A percentile compares a stretch with the other conserved stretches of the same genome.
Conservation (phyloP, 92 coral and sea anemone genomes). For the Scolanthus callimorphus region DNA sequence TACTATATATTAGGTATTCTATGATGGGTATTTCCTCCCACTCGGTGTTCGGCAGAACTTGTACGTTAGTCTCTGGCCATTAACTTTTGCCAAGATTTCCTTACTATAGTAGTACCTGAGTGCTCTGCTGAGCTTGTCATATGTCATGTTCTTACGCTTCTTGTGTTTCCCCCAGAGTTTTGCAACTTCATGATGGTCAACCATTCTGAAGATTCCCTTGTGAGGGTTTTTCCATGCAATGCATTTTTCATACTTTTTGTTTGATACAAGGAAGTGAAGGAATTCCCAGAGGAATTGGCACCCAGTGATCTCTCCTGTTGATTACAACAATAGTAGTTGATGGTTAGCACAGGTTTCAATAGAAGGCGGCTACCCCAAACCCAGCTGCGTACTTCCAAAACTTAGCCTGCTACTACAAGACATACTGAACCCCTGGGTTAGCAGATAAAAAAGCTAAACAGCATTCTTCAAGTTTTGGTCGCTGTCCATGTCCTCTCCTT, state of each 20-base stretch:
- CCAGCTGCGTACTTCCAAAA: too few species aligned
- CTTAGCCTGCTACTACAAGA: too few species aligned
- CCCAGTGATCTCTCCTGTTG: conserved; percentile 50
- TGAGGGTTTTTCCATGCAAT: conserved; percentile 91
- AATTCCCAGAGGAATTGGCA: conserved; percentile 97
- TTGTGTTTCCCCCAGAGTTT: conserved; percentile 91
- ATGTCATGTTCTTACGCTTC: conserved; percentile 94
- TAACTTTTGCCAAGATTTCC: conserved; percentile 86
- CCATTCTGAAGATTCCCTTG: conserved; percentile 84
- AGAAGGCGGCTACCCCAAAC: too few species aligned
- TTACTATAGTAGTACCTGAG: conserved; percentile 93
- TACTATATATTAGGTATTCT: too few species aligned
- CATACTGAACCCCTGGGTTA: too few species aligned
- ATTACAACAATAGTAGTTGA: too few species aligned
- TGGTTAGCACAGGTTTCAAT: too few species aligned
- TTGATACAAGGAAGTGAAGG: conserved; percentile 70
- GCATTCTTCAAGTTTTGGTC: too few species aligned
- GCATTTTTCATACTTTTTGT: conserved; percentile 66
- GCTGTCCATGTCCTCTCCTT: too few species aligned
- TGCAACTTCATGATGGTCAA: conserved; percentile 94
- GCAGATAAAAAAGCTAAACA: too few species aligned
- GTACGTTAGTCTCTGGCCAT: conserved; percentile 94
- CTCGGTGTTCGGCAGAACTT: conserved; percentile 78
- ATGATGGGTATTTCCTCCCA: conserved; percentile 80
- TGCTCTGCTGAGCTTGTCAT: conserved; percentile 96